Evolutionary conservation across 2,113 vertebrate genomes (phyloP).

Genomic region (Chitala chitala): DNA sequence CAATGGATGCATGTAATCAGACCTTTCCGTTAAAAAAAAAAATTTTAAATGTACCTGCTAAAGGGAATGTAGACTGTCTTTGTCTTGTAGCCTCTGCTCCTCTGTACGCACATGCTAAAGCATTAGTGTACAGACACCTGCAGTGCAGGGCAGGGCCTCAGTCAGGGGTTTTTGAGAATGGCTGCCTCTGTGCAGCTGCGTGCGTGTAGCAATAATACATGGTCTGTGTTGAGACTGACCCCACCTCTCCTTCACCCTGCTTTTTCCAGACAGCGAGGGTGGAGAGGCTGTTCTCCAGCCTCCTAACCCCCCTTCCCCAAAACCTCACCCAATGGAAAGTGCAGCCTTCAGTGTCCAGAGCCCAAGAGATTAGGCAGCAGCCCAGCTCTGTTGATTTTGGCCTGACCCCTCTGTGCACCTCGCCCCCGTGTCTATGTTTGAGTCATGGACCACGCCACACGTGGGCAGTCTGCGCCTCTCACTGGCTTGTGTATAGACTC

Average conservation of each 20-base stretch:
- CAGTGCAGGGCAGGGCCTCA: background rate
- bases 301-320: background rate
- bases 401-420: background rate
- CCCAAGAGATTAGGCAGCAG: background rate
- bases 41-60: background rate
- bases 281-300: background rate
- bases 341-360: background rate
- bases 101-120: background rate
- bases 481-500: slow-evolving; percentile 51
- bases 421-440: slow-evolving; percentile 9
- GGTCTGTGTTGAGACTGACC: background rate
- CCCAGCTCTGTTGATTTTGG: slow-evolving; percentile 19
- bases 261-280: slow-evolving; percentile 18
- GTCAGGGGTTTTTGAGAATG: background rate
- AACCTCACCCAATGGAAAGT: slow-evolving; percentile 11
- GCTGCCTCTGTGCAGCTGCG: background rate
- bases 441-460: slow-evolving; percentile 26
- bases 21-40: slow-evolving; percentile 2
- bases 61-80: background rate
- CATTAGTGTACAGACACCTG: background rate
- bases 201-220: background rate
- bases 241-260: background rate
- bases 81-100: background rate
- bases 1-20: slow-evolving; percentile 52
- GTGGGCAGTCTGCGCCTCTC: slow-evolving; percentile 31